phyloP scores from a whole-genome alignment of 1,140 invertebrate species.

The Pteromalus puparum region DNA sequence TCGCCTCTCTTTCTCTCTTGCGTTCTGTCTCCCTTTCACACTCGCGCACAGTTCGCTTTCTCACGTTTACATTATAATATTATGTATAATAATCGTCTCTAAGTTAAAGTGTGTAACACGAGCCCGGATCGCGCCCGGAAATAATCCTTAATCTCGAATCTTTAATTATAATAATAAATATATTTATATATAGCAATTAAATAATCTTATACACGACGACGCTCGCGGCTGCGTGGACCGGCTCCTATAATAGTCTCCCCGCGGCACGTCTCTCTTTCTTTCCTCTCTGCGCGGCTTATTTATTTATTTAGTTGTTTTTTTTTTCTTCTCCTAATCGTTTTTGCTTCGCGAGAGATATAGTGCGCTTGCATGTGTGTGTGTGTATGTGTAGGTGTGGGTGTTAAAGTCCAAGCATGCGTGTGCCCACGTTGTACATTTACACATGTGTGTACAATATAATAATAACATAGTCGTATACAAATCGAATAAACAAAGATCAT shows the following conservation, averaged over 20 bases:
- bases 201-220: slow-evolving; percentile 59
- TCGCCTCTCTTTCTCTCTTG: slow-evolving; percentile 31
- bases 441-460: not conserved
- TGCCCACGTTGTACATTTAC: too few species aligned
- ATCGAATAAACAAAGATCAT: not conserved
- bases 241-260: slow-evolving; percentile 28
- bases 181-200: slow-evolving; percentile 65
- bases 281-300: not conserved
- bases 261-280: slow-evolving; percentile 4
- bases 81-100: slow-evolving; percentile 56
- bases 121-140: slow-evolving; percentile 61
- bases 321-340: not conserved
- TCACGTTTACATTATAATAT: slow-evolving; percentile 55
- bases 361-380: not conserved
- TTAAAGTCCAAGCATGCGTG: not conserved
- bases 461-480: not conserved
- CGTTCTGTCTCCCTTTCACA: not conserved
- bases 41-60: not conserved
- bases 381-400: not conserved
- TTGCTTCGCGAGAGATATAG: not conserved
- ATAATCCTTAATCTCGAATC: slow-evolving; percentile 60
- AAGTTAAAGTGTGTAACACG: slow-evolving; percentile 63
- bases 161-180: slow-evolving; percentile 52
- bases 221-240: slow-evolving; percentile 54
- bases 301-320: not conserved